These are phyloP conservation scores for Lepidothrix coronata DNA, from an alignment of 2,113 vertebrate species.

Conservation along the genomic window DNA sequence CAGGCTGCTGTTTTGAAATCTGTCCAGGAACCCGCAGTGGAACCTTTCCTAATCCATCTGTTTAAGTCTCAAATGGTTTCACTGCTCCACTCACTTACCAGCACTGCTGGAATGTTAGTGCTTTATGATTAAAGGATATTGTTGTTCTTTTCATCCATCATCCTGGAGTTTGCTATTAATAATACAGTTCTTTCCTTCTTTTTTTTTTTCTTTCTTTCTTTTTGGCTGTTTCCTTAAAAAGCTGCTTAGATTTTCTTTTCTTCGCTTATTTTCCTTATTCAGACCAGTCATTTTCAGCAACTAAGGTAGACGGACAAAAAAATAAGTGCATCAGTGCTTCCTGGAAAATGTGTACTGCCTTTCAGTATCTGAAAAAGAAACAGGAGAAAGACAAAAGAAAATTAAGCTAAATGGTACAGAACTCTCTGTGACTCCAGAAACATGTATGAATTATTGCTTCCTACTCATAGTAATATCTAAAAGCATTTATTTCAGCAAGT, in stretches of 20 bases:
- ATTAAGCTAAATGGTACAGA: slow-evolving; percentile 13
- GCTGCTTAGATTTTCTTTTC: neutral
- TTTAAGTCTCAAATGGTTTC: slow-evolving; percentile 73
- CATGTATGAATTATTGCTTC: neutral
- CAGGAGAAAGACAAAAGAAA: slow-evolving; percentile 27
- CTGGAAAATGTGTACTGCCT: neutral
- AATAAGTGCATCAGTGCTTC: neutral
- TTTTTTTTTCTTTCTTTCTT: neutral
- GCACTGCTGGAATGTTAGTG: slow-evolving; percentile 69
- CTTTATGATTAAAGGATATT: slow-evolving; percentile 72
- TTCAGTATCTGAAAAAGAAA: slow-evolving; percentile 42
- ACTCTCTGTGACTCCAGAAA: neutral
- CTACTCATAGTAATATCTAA: neutral
- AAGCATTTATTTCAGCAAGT: neutral
- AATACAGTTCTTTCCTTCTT: neutral
- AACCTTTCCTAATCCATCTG: slow-evolving; percentile 72
- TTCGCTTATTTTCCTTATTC: slow-evolving; percentile 11
- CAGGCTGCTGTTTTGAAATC: slow-evolving; percentile 72
- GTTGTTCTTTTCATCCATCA: slow-evolving; percentile 73
- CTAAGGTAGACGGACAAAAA: neutral
- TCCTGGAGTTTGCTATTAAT: slow-evolving; percentile 66
- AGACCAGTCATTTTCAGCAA: slow-evolving; percentile 34
- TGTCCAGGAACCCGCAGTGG: slow-evolving; percentile 66
- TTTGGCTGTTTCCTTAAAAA: neutral
- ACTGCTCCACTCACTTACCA: slow-evolving; percentile 58